Evolutionary conservation across 2,888 invertebrate genomes (phyloP), one percentile per base, ranked within the genome.

Genomic region (Cephus spinipes): DNA sequence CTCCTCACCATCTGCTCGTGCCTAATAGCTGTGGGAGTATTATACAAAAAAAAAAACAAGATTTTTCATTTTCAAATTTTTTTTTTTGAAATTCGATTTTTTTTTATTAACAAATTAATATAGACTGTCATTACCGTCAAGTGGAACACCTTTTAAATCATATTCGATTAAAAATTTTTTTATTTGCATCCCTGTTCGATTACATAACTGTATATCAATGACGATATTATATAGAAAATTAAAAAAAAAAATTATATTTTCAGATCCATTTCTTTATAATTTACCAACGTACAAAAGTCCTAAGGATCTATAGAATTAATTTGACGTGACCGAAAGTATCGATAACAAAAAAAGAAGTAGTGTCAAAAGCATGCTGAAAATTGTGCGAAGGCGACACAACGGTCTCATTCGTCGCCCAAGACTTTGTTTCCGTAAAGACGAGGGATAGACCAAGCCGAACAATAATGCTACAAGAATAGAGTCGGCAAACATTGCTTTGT

Each of bases 401-500:
- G 9, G 55, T 55, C 23, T 55, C 55, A 9, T 55, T 23, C 55
- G 1, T 23, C 23, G 55, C 55, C 23, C 55, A 23, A 23, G 55
- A 55, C 55, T 55, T 9, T 55, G 15, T 55, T 23, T 55, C 9
- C 55, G 6, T 55, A 55, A 55, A 23, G 55, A 55, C 55, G 9
- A 23, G 23, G 55, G 55, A 55, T 23, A 55, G 9, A 23, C 23
- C 55, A 23, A 6, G 55, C 55, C 75, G 75, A 30, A 68, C 36
- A 32, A 77, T 77, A 77, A 77, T 77, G 74, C 77, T 30, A n/a
- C 71, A 69, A 12, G 71, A 75, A 75, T 90, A 89, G 90, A 91
- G 90, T 91, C 89, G 88, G 90, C 88, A 90, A 91, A 91, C 90
- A 90, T 84, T 77, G 76, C 83, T 89, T 91, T 91, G 90, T 91